Base-by-base conservation (phyloP, 2,888 invertebrate species). In the Sialis fuliginosa region DNA sequence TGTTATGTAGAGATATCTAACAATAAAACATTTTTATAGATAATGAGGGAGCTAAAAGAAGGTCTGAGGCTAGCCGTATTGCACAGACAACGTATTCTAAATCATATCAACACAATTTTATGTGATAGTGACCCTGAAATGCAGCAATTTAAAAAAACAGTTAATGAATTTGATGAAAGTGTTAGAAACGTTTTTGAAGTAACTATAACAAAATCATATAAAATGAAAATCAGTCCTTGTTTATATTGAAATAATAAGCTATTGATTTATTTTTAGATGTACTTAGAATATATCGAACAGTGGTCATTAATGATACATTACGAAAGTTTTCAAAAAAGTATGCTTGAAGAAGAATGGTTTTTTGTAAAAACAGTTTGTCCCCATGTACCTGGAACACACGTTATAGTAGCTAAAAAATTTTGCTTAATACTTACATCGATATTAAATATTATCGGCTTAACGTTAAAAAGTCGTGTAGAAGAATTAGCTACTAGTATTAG, bases 21-120 rank as follows among this genome's bases (percentile, higher is more conserved):
- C 37, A 31, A 44, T n/a, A 31, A 6, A 33, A 30, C 42, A 46
- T 46, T 37, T 49, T 58, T 60, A 8, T 66, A 81, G 75, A 62
- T 91, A 44, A 87, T 90, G 69, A 79, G 84, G 58, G 95, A 96
- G 65, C 73, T 92, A 52, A 85, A 90, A 51, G 93, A 95, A 57
- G 90, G 90, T 1, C 66, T 96, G 46, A 79, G 80, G 56, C 79
- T 90, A 42, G 88, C 92, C 9, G 78, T 87, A 39, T 74, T 79
- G 48, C 84, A 89, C 65, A 79, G 90, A 9, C 77, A 82, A 55
- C 77, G 84, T 57, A 90, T 80, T 62, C 70, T 77, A 42, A 69
- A 72, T 2, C 77, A 84, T 62, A 74, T 80, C 46, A 68, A 67
- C 9, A 74, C 74, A 7, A 78, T 74, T 42, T 63, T 73, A 52